These are phyloP conservation scores for Tubulanus polymorphus DNA, from an alignment of 2,888 invertebrate species.

Conservation along the genomic window DNA sequence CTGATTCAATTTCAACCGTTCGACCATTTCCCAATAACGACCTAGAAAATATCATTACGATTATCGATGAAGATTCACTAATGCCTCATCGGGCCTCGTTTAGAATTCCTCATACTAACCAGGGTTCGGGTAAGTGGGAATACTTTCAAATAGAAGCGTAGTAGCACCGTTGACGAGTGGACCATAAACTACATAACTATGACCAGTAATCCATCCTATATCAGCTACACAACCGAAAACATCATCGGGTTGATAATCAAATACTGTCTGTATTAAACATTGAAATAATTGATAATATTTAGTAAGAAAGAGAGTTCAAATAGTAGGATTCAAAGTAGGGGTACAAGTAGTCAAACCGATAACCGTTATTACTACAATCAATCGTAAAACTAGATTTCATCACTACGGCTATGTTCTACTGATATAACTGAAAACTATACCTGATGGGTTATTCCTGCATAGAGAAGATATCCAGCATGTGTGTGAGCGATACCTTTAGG, in stretches of 20 bases:
- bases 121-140: constrained; percentile 57
- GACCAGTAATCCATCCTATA: constrained; percentile 57
- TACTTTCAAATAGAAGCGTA: constrained; percentile 57
- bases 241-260: constrained; percentile 53
- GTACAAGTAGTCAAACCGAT: neutral
- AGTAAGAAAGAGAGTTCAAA: too few species aligned
- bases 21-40: constrained; percentile 58
- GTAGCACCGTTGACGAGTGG: constrained; percentile 57
- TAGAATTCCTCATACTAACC: constrained; percentile 40
- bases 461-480: constrained; percentile 56
- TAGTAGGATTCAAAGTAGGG: too few species aligned
- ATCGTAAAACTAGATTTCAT: too few species aligned
- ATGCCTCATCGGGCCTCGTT: too few species aligned
- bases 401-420: too few species aligned
- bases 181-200: constrained; percentile 57
- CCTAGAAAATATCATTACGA: constrained; percentile 45
- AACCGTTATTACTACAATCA: neutral
- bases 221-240: constrained; percentile 58
- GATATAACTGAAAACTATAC: too few species aligned
- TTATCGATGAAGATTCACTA: too few species aligned
- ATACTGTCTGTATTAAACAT: constrained; percentile 32
- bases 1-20: constrained; percentile 55
- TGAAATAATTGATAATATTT: neutral
- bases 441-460: constrained; percentile 53
- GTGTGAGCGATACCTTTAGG: constrained; percentile 57